Base-by-base conservation (phyloP, 2,113 vertebrate species). In the Pangasianodon hypophthalmus region DNA sequence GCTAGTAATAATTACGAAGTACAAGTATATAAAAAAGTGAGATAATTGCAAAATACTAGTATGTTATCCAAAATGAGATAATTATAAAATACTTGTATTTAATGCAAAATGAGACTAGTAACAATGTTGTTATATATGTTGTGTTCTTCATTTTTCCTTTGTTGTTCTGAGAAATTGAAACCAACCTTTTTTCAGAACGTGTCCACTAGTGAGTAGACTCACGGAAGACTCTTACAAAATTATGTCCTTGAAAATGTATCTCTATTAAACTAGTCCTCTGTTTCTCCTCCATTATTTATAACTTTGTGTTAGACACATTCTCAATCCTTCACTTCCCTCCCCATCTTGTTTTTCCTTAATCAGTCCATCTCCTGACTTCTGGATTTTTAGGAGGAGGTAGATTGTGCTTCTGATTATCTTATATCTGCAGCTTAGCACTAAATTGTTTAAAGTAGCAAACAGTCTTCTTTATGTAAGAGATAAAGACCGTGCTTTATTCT, bases 361-460 rank as follows among this genome's bases (percentile, higher is more conserved):
- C 88, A 50, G 24, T 58, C 80, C 60, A 82, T 88, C 88, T 69
- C 79, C 75, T 64, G 81, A 44, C 71, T 73, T 69, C 67, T 77
- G 14, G 85, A 86, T 91, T 79, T 44, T 82, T 58, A 67, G 80
- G 19, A 89, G 87, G 87, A 54, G 88, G 77, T 71, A 50, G 73
- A 71, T 83, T 21, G 5, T 11, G 84, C 88, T 88, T 88, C 75
- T 60, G 75, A 73, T 82, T 83, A 75, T 32, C 14, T 64, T 80
- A 81, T 92, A 90, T 84, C 91, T 16, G 88, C 90, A 79, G 73
- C 86, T 79, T 89, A 75, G 71, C 90, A 90, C 87, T 88, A 85
- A 60, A 86, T 91, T 89, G 86, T 91, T 87, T 58, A 89, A 62
- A 93, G 91, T 54, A 87, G 48, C 83, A 89, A 89, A 91, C 90